Percentiles rank a stretch among this genome's conserved stretches.
Conservation (phyloP, 2,113 vertebrate species). For the Sphyrna mokarran region DNA sequence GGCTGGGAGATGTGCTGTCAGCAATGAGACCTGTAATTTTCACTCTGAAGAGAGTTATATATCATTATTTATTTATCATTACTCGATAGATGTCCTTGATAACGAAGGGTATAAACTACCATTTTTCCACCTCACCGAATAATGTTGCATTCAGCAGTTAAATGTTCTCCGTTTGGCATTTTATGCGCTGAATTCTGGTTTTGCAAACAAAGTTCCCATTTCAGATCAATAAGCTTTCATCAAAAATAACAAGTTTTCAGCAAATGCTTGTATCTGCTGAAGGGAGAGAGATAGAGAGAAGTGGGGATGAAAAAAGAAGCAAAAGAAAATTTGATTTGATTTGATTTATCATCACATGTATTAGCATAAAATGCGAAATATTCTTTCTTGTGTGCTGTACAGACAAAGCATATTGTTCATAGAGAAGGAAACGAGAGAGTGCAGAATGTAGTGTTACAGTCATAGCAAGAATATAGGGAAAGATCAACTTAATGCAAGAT, state of each 20-base stretch:
- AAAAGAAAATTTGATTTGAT: neutral
- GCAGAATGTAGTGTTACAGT: no score
- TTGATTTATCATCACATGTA: no score
- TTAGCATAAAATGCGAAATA: no score
- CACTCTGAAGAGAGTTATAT: neutral
- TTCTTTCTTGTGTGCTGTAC: no score
- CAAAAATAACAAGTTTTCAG: neutral
- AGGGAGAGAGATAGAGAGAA: neutral
- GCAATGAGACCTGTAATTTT: neutral
- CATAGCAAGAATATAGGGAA: no score
- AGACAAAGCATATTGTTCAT: no score
- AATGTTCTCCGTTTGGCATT: neutral
- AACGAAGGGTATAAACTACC: neutral
- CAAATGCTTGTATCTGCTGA: no score
- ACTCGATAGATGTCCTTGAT: neutral
- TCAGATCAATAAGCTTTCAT: neutral
- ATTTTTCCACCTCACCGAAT: neutral
- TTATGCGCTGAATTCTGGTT: neutral
- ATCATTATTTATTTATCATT: neutral
- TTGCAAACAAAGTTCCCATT: neutral
- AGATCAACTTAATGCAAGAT: no score
- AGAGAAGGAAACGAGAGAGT: no score
- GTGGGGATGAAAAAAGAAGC: neutral
- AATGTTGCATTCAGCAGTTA: neutral
- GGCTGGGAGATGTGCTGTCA: neutral